Evolutionary conservation across 1,140 invertebrate genomes (phyloP).

Genomic region (Drosophila nikananu): DNA sequence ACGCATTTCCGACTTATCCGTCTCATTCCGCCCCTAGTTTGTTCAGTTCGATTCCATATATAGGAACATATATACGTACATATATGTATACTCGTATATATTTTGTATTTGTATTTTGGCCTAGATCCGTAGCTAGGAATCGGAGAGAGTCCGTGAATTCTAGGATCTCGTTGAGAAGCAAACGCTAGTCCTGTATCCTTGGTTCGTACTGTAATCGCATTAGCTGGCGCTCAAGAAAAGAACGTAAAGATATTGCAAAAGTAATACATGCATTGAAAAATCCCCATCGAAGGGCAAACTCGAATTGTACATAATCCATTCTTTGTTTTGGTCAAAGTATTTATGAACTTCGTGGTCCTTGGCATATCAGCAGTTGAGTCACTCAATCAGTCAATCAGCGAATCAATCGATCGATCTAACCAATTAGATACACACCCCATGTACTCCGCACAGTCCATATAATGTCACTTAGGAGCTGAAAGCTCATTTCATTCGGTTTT

Average conservation of each 20-base stretch:
- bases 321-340: slow-evolving; percentile 7
- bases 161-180: slow-evolving; percentile 27
- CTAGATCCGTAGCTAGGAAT: slow-evolving; percentile 46
- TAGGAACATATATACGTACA: slow-evolving; percentile 1
- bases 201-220: slow-evolving; percentile 39
- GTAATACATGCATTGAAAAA: not conserved
- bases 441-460: not conserved
- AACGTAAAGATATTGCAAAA: not conserved
- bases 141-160: slow-evolving; percentile 17
- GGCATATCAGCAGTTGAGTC: slow-evolving; percentile 43
- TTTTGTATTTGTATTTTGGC: slow-evolving; percentile 43
- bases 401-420: slow-evolving; percentile 35
- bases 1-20: slow-evolving; percentile 25
- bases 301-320: slow-evolving; percentile 31
- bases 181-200: slow-evolving; percentile 16
- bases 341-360: slow-evolving; percentile 5
- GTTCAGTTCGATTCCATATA: slow-evolving; percentile 23
- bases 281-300: not conserved
- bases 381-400: slow-evolving; percentile 20
- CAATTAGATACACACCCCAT: slow-evolving; percentile 18
- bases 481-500: slow-evolving; percentile 56
- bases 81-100: no score
- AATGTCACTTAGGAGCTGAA: slow-evolving; percentile 38
- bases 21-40: slow-evolving; percentile 34
- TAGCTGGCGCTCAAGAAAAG: slow-evolving; percentile 34